Percentiles rank a stretch among this genome's conserved stretches.
These are phyloP conservation scores for Caenorhabditis sp. DNA, from an alignment of 2,888 invertebrate species.

Conservation along the genomic window DNA sequence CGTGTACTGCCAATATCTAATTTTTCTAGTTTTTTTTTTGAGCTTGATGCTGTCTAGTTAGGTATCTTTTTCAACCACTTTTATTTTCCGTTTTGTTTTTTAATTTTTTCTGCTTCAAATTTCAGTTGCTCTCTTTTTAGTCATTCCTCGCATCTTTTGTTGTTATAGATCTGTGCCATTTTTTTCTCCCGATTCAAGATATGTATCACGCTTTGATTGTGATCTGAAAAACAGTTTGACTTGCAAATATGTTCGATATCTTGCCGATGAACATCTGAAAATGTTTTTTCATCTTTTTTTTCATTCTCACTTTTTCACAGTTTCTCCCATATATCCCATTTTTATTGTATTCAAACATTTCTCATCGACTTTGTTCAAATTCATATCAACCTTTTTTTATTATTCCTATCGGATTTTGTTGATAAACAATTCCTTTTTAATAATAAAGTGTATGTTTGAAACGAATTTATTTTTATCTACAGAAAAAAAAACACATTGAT, in stretches of 20 bases:
- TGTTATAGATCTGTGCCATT: background rate
- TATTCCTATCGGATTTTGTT: background rate
- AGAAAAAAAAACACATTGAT: background rate
- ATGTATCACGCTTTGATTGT: background rate
- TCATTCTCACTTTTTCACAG: background rate
- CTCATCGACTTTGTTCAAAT: constrained; percentile 3
- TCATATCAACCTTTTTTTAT: background rate
- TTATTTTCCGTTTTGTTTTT: background rate
- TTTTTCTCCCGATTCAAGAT: background rate
- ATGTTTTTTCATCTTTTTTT: background rate
- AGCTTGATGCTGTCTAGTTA: background rate
- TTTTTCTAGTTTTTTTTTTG: background rate
- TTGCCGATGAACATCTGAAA: background rate
- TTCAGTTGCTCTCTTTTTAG: background rate
- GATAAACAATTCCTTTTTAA: background rate
- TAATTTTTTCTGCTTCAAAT: background rate
- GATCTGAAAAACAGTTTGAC: background rate
- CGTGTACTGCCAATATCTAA: background rate
- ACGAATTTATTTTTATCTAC: background rate
- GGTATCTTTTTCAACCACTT: background rate
- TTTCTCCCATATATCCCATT: background rate
- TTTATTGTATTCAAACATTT: background rate
- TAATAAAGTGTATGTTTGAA: background rate
- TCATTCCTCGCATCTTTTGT: background rate
- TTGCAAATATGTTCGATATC: background rate